These are phyloP conservation scores for Rhinophrynus dorsalis DNA, from an alignment of 2,797 vertebrate genomes.

Conservation along the genomic window DNA sequence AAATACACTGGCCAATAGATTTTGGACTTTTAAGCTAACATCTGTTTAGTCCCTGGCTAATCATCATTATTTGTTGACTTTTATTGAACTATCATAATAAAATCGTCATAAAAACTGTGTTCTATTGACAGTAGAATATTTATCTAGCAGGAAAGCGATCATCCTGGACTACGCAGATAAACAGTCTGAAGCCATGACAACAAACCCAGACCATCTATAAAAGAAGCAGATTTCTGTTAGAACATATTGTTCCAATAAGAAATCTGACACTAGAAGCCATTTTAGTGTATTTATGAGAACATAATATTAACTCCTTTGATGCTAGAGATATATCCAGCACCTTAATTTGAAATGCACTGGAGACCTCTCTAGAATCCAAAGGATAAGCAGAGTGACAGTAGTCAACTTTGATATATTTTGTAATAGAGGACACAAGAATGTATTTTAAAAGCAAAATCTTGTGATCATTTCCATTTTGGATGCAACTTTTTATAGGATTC, in stretches of 20 bases:
- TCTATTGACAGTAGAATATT: slow-evolving; percentile 7
- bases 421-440: no score
- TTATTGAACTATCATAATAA: slow-evolving; percentile 53
- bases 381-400: no score
- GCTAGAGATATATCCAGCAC: no score
- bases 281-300: no score
- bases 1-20: no score
- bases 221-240: not conserved
- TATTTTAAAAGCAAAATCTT: no score
- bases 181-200: not conserved
- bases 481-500: no score
- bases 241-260: not conserved
- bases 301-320: no score
- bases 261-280: not conserved
- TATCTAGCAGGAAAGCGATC: slow-evolving; percentile 43
- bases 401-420: no score
- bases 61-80: slow-evolving; percentile 58
- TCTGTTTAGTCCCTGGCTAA: slow-evolving; percentile 67
- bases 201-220: not conserved
- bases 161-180: not conserved
- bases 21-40: slow-evolving; percentile 15
- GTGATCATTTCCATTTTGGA: no score
- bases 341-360: no score
- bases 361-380: no score
- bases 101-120: not conserved